Evolutionary conservation across 92 coral and sea anemone species (phyloP).

Genomic region (Palythoa heliodiscus): DNA sequence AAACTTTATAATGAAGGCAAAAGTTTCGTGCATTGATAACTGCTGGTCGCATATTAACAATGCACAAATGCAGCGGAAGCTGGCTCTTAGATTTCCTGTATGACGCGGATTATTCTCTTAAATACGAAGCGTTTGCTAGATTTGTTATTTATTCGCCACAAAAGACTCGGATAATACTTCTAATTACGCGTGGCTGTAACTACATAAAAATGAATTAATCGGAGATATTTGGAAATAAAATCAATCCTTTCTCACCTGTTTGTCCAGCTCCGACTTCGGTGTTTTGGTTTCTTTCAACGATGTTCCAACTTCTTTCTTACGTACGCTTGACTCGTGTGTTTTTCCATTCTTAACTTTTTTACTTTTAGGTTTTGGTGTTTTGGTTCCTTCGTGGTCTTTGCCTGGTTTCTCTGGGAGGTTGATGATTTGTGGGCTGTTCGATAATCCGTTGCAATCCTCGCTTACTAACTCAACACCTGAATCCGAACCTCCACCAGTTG

Average conservation of each 20-base stretch:
- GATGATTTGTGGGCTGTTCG: slow-evolving; percentile 59
- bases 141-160: neutral
- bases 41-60: slow-evolving; percentile 27
- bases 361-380: slow-evolving; percentile 46
- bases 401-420: slow-evolving; percentile 51
- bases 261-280: slow-evolving; percentile 93
- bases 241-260: slow-evolving; percentile 69
- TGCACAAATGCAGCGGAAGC: slow-evolving; percentile 31
- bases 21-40: slow-evolving; percentile 1
- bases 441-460: slow-evolving; percentile 72
- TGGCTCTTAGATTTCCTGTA: neutral
- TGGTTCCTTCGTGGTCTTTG: slow-evolving; percentile 11
- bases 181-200: slow-evolving; percentile 33
- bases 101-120: slow-evolving; percentile 8
- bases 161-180: slow-evolving; percentile 15
- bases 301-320: slow-evolving; percentile 17
- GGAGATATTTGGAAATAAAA: slow-evolving; percentile 23
- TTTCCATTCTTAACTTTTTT: slow-evolving; percentile 40
- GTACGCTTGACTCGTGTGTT: slow-evolving; percentile 21
- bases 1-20: neutral
- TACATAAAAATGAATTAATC: slow-evolving; percentile 35
- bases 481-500: slow-evolving; percentile 67
- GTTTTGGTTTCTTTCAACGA: slow-evolving; percentile 68
- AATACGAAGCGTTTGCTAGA: neutral
- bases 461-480: slow-evolving; percentile 88